Percentiles rank a stretch among this genome's conserved stretches.
Conservation (phyloP, 2,888 invertebrate genomes). For the Cantharis rustica region DNA sequence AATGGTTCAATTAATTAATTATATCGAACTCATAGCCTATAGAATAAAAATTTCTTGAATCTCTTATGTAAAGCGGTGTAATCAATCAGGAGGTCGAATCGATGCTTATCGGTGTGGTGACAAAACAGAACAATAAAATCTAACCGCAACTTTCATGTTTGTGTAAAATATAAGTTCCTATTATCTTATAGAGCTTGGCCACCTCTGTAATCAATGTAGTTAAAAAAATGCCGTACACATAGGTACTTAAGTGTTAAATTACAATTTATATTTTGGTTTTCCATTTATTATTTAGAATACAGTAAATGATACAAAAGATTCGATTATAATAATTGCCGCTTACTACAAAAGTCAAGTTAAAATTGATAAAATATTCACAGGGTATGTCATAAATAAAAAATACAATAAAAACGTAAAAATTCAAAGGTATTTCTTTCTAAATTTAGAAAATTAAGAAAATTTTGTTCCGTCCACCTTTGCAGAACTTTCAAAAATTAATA, state of each 20-base stretch:
- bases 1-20: neutral
- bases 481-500: too few species aligned
- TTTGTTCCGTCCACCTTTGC: too few species aligned
- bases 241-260: neutral
- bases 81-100: neutral
- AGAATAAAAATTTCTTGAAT: neutral
- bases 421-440: neutral
- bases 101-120: neutral
- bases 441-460: too few species aligned
- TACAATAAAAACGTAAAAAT: neutral
- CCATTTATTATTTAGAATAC: neutral
- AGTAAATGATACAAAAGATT: neutral
- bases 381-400: neutral
- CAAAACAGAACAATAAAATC: neutral
- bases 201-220: neutral
- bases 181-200: neutral
- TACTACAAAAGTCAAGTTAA: neutral
- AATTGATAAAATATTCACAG: neutral
- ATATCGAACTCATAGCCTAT: neutral
- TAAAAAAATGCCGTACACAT: neutral
- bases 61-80: neutral
- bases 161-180: neutral
- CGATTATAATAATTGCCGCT: neutral
- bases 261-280: neutral
- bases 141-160: neutral